Percentiles rank a stretch among this genome's conserved stretches.
Evolutionary conservation across 2,888 invertebrate genomes (phyloP).

Genomic region (Acrobasis consociella): DNA sequence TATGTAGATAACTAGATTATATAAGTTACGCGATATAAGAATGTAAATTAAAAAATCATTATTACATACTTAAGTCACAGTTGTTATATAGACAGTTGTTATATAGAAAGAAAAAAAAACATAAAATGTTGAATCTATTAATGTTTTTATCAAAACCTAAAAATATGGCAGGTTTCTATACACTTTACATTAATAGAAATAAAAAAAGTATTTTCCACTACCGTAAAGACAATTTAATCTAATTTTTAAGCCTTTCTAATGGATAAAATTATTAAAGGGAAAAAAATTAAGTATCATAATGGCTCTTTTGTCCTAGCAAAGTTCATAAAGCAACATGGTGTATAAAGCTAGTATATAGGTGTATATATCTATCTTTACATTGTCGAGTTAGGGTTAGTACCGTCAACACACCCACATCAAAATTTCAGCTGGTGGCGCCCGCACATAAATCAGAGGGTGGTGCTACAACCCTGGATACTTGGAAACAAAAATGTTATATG

Average conservation of each 20-base stretch:
- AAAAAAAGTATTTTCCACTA: no score
- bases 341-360: not conserved
- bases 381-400: conserved; percentile 39
- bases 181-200: no score
- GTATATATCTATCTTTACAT: conserved; percentile 1
- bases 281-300: not conserved
- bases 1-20: no score
- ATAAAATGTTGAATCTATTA: no score
- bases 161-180: no score
- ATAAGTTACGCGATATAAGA: no score
- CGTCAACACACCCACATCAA: conserved; percentile 69
- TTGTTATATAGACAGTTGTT: no score
- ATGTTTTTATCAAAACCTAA: no score
- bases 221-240: not conserved
- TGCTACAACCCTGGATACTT: conserved; percentile 55
- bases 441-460: conserved; percentile 62
- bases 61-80: no score
- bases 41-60: no score
- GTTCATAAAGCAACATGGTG: not conserved
- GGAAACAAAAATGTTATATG: conserved; percentile 27
- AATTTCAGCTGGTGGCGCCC: conserved; percentile 67
- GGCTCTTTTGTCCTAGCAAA: not conserved
- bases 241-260: not conserved
- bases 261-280: not conserved
- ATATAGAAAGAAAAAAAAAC: no score